These are phyloP conservation scores for Intellagama lesueurii DNA, from an alignment of 2,797 vertebrate species.

Conservation along the genomic window DNA sequence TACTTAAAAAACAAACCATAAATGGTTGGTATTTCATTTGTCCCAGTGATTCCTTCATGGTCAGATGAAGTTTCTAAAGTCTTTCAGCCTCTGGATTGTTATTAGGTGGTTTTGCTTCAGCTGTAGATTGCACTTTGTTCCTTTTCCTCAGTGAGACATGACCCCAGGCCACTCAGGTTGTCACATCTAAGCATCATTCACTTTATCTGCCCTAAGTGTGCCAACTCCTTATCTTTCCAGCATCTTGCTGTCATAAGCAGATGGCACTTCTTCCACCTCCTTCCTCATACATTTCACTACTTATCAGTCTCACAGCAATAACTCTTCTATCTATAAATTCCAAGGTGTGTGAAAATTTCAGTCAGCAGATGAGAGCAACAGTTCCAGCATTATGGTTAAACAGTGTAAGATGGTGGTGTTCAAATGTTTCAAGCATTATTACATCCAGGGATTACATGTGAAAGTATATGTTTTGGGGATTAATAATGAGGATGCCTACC, in stretches of 20 bases:
- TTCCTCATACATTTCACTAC: neutral
- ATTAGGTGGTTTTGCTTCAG: no score
- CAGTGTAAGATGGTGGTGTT: no score
- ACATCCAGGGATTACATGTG: no score
- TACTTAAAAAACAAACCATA: neutral
- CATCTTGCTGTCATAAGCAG: neutral
- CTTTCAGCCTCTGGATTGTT: no score
- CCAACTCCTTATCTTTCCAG: neutral
- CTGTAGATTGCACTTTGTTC: neutral
- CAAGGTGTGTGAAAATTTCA: no score
- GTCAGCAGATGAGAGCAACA: no score
- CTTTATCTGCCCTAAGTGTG: neutral
- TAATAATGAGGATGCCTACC: neutral
- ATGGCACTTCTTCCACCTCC: neutral
- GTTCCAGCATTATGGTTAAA: no score
- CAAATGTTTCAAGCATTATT: no score
- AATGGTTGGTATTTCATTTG: neutral
- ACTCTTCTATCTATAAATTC: neutral
- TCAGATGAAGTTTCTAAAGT: neutral
- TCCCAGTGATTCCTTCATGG: neutral
- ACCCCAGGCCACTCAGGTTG: neutral
- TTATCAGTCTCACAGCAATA: neutral
- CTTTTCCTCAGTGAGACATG: neutral
- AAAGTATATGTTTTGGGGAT: neutral
- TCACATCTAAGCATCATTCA: neutral